Evolutionary conservation across 1,140 invertebrate species (phyloP).

Genomic region (Brachystomella parvula): DNA sequence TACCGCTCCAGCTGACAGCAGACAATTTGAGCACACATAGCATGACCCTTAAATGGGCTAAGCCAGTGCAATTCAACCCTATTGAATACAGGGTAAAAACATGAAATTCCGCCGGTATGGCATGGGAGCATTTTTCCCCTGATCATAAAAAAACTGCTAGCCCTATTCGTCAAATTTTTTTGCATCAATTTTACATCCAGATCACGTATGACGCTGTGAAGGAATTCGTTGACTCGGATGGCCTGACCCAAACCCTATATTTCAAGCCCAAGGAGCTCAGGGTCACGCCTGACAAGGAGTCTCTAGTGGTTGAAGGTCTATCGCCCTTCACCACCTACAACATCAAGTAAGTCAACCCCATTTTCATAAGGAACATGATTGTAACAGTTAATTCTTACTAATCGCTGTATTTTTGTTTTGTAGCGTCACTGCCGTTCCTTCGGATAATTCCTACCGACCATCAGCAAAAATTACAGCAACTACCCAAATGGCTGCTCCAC

Average conservation of each 20-base stretch:
- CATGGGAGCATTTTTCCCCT: too few species aligned
- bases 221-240: constrained; percentile 88
- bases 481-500: constrained; percentile 91
- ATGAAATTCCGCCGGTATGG: too few species aligned
- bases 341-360: constrained; percentile 53
- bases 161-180: too few species aligned
- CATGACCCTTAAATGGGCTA: constrained; percentile 84
- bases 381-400: too few species aligned
- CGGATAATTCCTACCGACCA: constrained; percentile 72
- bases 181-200: too few species aligned
- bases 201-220: constrained; percentile 88
- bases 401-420: too few species aligned
- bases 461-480: constrained; percentile 90
- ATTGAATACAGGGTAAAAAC: constrained; percentile 70
- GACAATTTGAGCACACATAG: constrained; percentile 58
- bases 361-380: background rate
- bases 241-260: constrained; percentile 76
- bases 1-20: constrained; percentile 74
- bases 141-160: too few species aligned
- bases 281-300: constrained; percentile 58
- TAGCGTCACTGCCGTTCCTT: constrained; percentile 72
- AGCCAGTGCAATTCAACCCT: constrained; percentile 81
- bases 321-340: constrained; percentile 91
- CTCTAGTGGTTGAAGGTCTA: constrained; percentile 71
- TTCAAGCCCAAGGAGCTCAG: constrained; percentile 65